These are phyloP conservation scores for Heliothis virescens DNA, from an alignment of 1,140 invertebrate species.

Conservation along the genomic window DNA sequence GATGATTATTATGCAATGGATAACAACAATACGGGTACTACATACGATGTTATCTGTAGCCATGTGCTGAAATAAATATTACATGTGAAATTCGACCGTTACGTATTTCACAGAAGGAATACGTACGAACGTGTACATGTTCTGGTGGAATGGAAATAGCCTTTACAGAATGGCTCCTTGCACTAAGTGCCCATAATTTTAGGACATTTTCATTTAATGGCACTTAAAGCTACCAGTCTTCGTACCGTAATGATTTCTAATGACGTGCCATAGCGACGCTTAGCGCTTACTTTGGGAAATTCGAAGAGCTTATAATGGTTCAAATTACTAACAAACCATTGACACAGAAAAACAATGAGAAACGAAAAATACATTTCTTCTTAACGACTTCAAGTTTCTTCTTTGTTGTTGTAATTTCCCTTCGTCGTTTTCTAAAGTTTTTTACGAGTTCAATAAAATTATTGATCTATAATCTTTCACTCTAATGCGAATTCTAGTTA, in stretches of 20 bases:
- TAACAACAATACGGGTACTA: slow-evolving; percentile 33
- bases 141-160: slow-evolving; percentile 32
- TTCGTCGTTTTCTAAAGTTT: slow-evolving; percentile 9
- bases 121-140: slow-evolving; percentile 17
- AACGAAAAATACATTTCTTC: slow-evolving; percentile 40
- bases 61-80: slow-evolving; percentile 37
- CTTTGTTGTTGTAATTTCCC: slow-evolving; percentile 22
- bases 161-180: slow-evolving; percentile 45
- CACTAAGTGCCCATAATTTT: slow-evolving; percentile 52
- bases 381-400: slow-evolving; percentile 37
- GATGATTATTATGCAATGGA: slow-evolving; percentile 38
- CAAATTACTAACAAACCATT: slow-evolving; percentile 50
- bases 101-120: slow-evolving; percentile 21
- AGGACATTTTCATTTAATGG: slow-evolving; percentile 53
- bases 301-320: slow-evolving; percentile 44
- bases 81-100: slow-evolving; percentile 26
- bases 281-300: slow-evolving; percentile 45
- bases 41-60: slow-evolving; percentile 28
- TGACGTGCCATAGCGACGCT: slow-evolving; percentile 43
- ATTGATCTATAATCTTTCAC: neutral
- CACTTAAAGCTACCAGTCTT: slow-evolving; percentile 49
- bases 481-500: too few relatives aligned
- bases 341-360: slow-evolving; percentile 46
- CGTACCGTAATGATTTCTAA: slow-evolving; percentile 52
- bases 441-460: slow-evolving; percentile 7